Evolutionary conservation across 2,888 invertebrate genomes (phyloP).

Genomic region (Machimus rusticus): DNA sequence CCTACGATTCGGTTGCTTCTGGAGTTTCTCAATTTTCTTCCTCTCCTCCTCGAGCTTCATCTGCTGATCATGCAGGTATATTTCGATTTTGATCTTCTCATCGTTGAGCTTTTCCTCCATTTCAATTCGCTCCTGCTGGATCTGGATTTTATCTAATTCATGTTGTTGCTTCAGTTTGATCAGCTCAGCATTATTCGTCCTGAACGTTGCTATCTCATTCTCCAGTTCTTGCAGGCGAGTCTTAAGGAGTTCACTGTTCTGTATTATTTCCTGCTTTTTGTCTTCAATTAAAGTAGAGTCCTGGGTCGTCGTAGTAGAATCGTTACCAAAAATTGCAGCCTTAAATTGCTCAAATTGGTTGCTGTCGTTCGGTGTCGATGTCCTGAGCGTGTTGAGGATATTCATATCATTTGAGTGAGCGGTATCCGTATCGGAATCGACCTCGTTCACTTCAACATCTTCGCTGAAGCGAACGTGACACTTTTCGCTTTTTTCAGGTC

Average conservation of each 20-base stretch:
- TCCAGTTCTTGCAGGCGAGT: slow-evolving; percentile 72
- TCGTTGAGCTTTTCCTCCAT: slow-evolving; percentile 70
- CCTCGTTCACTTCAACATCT: slow-evolving; percentile 40
- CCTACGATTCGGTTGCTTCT: slow-evolving; percentile 72
- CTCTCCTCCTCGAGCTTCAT: slow-evolving; percentile 74
- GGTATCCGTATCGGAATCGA: slow-evolving; percentile 38
- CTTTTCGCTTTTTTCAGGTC: not conserved
- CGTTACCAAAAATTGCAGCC: slow-evolving; percentile 56
- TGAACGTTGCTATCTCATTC: slow-evolving; percentile 68
- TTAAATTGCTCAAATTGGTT: slow-evolving; percentile 53
- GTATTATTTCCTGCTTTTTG: slow-evolving; percentile 45
- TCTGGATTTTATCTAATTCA: slow-evolving; percentile 69
- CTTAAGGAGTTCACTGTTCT: slow-evolving; percentile 67
- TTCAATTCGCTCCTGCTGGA: slow-evolving; percentile 69
- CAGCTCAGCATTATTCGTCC: slow-evolving; percentile 65
- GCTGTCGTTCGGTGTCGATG: slow-evolving; percentile 50
- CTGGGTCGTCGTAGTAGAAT: not conserved
- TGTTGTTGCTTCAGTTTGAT: slow-evolving; percentile 68
- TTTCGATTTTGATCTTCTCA: slow-evolving; percentile 71
- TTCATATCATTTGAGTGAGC: slow-evolving; percentile 23
- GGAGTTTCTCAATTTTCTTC: slow-evolving; percentile 71
- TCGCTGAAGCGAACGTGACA: slow-evolving; percentile 47
- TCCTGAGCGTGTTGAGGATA: slow-evolving; percentile 7
- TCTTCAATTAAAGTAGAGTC: slow-evolving; percentile 9
- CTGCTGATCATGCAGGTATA: slow-evolving; percentile 73